Evolutionary conservation across 1,140 invertebrate genomes (phyloP).

Genomic region (Drosophila pallidifrons): DNA sequence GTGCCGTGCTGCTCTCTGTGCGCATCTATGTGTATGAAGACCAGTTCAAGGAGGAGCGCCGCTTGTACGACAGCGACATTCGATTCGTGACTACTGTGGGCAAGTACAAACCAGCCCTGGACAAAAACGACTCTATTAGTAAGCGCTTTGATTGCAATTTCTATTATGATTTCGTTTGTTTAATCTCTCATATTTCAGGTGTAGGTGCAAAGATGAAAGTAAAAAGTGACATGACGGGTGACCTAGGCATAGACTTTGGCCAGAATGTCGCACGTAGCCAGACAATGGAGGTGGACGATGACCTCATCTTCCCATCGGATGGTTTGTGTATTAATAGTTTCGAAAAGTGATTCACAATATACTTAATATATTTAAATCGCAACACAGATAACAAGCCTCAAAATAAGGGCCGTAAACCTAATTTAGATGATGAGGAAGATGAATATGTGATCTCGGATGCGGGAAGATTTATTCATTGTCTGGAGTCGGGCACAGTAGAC

Average conservation of each 20-base stretch:
- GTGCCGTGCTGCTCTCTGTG: conserved; percentile 39
- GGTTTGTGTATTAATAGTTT: too few relatives aligned
- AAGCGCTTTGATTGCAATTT: neutral
- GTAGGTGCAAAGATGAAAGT: too few relatives aligned
- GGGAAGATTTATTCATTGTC: neutral
- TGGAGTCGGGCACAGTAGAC: neutral
- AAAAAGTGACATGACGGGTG: too few relatives aligned
- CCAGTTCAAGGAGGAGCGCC: neutral
- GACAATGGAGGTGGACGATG: too few relatives aligned
- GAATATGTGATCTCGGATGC: conserved; percentile 4
- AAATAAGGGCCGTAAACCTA: neutral
- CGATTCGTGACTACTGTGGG: neutral
- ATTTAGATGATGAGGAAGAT: conserved; percentile 1
- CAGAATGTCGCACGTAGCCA: too few relatives aligned
- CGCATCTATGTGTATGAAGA: conserved; percentile 12
- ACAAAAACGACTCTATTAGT: neutral
- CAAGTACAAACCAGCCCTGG: conserved; percentile 35
- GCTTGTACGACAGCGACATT: neutral
- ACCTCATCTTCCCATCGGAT: too few relatives aligned
- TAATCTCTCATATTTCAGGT: too few relatives aligned
- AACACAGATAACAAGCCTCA: neutral
- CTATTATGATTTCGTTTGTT: neutral
- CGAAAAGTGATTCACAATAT: neutral
- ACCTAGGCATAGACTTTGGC: too few relatives aligned
- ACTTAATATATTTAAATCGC: neutral